Conservation (phyloP, 37 sponge, comb jelly and placozoan species). For the Hormiphora californensis region DNA sequence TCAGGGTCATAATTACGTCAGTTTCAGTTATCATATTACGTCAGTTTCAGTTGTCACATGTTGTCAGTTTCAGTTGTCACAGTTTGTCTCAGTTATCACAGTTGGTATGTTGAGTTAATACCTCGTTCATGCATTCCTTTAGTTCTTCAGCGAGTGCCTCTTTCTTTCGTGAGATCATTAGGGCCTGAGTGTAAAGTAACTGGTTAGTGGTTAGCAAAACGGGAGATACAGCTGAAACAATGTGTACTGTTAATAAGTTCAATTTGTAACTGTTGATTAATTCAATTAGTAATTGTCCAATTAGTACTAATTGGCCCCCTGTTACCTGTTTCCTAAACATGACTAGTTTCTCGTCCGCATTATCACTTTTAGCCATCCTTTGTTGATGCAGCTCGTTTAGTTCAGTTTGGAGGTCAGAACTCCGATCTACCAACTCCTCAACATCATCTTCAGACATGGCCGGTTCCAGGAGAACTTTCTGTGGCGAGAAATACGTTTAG, state of each 20-base stretch:
- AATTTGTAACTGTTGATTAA: neutral
- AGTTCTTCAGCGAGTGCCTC: constrained; percentile 18
- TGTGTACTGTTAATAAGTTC: neutral
- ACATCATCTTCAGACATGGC: constrained; percentile 75
- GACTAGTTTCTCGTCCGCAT: constrained; percentile 74
- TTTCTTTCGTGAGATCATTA: neutral
- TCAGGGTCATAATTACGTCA: no score
- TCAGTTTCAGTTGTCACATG: no score
- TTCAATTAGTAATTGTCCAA: no score
- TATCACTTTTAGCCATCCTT: constrained; percentile 67
- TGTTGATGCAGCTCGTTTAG: constrained; percentile 67
- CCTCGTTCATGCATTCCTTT: constrained; percentile 50
- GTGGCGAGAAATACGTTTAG: no score
- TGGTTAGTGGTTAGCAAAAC: neutral
- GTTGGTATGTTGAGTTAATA: no score
- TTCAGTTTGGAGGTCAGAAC: constrained; percentile 56
- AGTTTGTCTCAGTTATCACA: no score
- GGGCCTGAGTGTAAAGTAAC: neutral
- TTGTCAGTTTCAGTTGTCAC: no score
- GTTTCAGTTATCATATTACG: no score
- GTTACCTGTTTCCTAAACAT: constrained; percentile 84
- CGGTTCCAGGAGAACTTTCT: constrained; percentile 73
- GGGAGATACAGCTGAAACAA: neutral
- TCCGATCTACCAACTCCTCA: constrained; percentile 56
- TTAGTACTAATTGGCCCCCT: no score